A percentile compares a stretch with the other conserved stretches of the same genome.
These are phyloP conservation scores for Agrochola macilenta DNA, from an alignment of 2,888 invertebrate genomes.

Conservation along the genomic window DNA sequence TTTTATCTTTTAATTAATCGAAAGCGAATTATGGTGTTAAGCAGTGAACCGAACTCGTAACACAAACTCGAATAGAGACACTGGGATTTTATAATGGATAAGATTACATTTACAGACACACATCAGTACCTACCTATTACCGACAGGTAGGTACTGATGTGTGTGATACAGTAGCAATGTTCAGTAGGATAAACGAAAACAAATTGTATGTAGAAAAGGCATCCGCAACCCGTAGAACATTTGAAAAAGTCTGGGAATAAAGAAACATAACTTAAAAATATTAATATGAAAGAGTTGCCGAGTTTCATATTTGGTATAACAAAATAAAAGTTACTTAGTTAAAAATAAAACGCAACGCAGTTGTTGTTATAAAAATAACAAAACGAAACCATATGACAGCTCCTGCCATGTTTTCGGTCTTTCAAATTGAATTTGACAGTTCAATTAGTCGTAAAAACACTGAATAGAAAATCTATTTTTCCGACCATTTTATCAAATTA, in stretches of 20 bases:
- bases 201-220: too few species aligned
- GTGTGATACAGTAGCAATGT: background rate
- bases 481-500: conserved; percentile 23
- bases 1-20: background rate
- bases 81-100: background rate
- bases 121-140: too few species aligned
- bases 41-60: too few species aligned
- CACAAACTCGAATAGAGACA: background rate
- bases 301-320: background rate
- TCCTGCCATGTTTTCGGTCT: background rate
- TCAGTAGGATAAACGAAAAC: background rate
- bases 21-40: background rate
- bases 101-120: too few species aligned
- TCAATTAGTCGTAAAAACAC: conserved; percentile 48
- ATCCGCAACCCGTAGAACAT: too few species aligned
- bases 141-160: too few species aligned
- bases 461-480: conserved; percentile 39
- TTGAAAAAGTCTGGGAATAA: too few species aligned
- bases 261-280: too few species aligned
- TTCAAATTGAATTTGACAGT: conserved; percentile 42
- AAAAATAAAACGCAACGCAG: conserved; percentile 6
- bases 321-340: conserved; percentile 4
- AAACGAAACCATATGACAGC: conserved; percentile 43
- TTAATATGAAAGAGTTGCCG: too few species aligned
- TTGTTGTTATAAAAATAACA: conserved; percentile 3